Evolutionary conservation across 2,888 invertebrate genomes (phyloP).

Genomic region (Abscondita cerata): DNA sequence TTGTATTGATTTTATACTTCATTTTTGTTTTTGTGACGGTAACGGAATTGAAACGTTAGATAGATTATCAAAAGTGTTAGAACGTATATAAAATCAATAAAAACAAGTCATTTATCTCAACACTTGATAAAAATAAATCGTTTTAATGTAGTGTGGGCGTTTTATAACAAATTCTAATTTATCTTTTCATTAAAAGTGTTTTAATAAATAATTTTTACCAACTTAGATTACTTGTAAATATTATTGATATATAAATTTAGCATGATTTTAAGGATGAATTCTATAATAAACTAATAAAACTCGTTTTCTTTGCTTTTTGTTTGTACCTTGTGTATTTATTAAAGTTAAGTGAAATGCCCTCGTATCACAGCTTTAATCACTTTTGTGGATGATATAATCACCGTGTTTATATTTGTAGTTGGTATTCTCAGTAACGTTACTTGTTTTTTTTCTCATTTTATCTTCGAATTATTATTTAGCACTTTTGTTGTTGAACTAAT

Average conservation of each 20-base stretch:
- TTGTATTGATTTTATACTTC: slow-evolving; percentile 19
- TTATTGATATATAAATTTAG: slow-evolving; percentile 27
- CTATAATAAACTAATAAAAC: slow-evolving; percentile 28
- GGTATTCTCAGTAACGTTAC: no score
- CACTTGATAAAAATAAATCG: slow-evolving; percentile 5
- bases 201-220: slow-evolving; percentile 25
- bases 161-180: slow-evolving; percentile 24
- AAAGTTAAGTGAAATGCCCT: no score
- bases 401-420: no score
- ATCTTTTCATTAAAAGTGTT: slow-evolving; percentile 19
- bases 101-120: slow-evolving; percentile 17
- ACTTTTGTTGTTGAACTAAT: no score
- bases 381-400: no score
- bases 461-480: no score
- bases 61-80: slow-evolving; percentile 8
- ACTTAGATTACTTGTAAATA: slow-evolving; percentile 31
- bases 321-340: no score
- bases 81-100: slow-evolving; percentile 26
- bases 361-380: no score
- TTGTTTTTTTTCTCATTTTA: no score
- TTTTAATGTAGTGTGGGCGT: slow-evolving; percentile 19
- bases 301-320: slow-evolving; percentile 12
- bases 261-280: slow-evolving; percentile 28
- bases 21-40: neutral
- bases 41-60: no score